Evolutionary conservation across 2,797 vertebrate genomes (phyloP).

Genomic region (Pogoniulus pusillus): DNA sequence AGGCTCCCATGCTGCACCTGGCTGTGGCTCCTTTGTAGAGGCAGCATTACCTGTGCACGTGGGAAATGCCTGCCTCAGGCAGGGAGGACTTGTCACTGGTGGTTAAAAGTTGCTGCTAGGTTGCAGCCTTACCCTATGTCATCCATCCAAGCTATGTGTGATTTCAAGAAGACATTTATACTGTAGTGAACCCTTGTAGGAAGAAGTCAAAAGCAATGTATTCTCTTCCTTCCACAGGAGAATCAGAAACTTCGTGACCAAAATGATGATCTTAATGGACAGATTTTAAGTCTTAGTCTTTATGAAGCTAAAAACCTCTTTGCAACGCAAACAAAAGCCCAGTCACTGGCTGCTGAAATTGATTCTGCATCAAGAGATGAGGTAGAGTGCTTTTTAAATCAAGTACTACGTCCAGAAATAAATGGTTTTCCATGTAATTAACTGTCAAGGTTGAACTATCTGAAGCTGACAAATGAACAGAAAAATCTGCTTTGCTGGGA

Average conservation of each 20-base stretch:
- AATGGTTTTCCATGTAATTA: not conserved
- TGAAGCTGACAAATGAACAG: not conserved
- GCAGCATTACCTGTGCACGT: not conserved
- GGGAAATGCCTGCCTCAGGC: not conserved
- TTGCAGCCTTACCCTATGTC: not conserved
- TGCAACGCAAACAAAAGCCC: constrained; percentile 94
- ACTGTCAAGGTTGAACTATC: not conserved
- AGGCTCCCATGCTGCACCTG: rapidly evolving
- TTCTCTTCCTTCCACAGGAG: constrained; percentile 78
- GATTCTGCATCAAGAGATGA: constrained; percentile 95
- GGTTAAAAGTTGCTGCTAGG: not conserved
- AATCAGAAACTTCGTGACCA: constrained; percentile 94
- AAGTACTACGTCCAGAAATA: not conserved
- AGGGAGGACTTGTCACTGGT: not conserved
- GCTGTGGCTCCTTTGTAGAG: not conserved
- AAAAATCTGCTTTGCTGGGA: not conserved
- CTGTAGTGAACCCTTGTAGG: not conserved
- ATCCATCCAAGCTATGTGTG: not conserved
- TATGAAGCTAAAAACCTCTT: constrained; percentile 96
- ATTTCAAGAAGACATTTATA: not conserved
- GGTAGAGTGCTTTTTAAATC: constrained; percentile 74
- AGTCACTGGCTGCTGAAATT: constrained; percentile 95
- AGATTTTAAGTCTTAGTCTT: constrained; percentile 95
- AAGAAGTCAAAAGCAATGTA: not conserved
- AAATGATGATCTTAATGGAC: constrained; percentile 94